Evolutionary conservation across 2,888 invertebrate genomes (phyloP), one percentile per base, ranked within the genome.

Genomic region (Scelioninae gen. 1): DNA sequence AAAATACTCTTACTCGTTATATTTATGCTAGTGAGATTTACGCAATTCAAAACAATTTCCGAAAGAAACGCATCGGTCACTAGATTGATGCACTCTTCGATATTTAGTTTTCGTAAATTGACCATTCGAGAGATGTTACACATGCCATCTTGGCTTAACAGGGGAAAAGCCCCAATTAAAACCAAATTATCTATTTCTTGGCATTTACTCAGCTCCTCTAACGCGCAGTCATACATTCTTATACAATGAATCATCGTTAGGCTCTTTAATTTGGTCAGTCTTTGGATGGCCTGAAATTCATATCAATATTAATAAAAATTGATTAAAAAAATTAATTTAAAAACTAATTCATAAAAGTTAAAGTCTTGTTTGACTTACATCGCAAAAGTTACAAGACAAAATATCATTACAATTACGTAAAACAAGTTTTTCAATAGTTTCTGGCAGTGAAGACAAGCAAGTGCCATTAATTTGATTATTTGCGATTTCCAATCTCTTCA

Each of bases 381-480:
- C 84, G 10, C 85, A 85, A 66, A 92, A 86, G 66, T 82, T 66
- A 43, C 51, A 45, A 3, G 88, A 84, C 13, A 80, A 75, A 7
- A 92, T 66, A 13, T 79, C 86, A 4, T 75, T 82, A 53, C 92
- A 92, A 13, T 84, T 31, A 7, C 81, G 47, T 47, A 92, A 79
- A 43, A 85, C 79, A 40, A 92, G 80, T 63, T 89, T 88, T 77
- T 90, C 89, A 3, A 92, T 83, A n/a, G 86, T 85, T 40, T 89
- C 86, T n/a, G 90, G 90, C 53, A 92, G 85, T 60, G 82, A 82
- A 9, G 75, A 15, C 8, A 92, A 85, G 58, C 90, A 92, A 29
- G 85, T 89, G 29, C 92, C 92, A 16, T 72, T 85, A 15, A 92
- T 87, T 43, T 79, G 74, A 56, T 88, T 88, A 5, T 69, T 63